Base-by-base conservation (phyloP, 1,140 invertebrate species). In the Zaprionus lachaisei region DNA sequence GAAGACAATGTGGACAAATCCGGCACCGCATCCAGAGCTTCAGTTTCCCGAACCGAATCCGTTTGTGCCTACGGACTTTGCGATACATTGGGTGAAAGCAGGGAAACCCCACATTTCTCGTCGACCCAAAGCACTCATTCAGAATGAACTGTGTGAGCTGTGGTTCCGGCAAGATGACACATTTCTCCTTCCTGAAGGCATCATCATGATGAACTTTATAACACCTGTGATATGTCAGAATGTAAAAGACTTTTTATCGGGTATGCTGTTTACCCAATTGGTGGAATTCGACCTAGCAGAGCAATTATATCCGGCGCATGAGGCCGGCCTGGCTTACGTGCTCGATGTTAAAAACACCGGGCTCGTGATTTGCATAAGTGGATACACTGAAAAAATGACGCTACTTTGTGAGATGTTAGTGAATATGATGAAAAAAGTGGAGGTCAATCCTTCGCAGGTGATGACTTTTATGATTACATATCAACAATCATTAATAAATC, bases 101-200 rank as follows among this genome's bases (percentile, higher is more conserved):
- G 83, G 83, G 1, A 72, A 54, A n/a, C 83, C 79, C 5, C 64
- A 68, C 24, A 37, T 86, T 5, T 28, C 83, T 0, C 76, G 79
- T 15, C 60, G 44, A 11, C 83, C 83, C 6, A 82, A 75, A 1
- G 94, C 95, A 9, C 93, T 97, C 12, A 92, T 95, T 15, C 93
- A 93, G 47, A 95, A 95, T 66, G 92, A 94, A 1, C 80, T 95
- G 17, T 93, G 95, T 64, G 96, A 97, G 85, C 79, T 98, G 20
- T 99, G 97, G 97, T 98, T 96, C 91, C 96, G 97, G 73, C 95
- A 96, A 55, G 98, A 99, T 93, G 95, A 96, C 44, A 97, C 96
- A 82, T 99, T 98, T 92, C 93, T 95, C 1, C 93, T 97, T 22
- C 98, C 98, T 0, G 96, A 96, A 56, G 96, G 95, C 1, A 95